Evolutionary conservation across 2,888 invertebrate genomes (phyloP).

Genomic region (Drosophila monieri): DNA sequence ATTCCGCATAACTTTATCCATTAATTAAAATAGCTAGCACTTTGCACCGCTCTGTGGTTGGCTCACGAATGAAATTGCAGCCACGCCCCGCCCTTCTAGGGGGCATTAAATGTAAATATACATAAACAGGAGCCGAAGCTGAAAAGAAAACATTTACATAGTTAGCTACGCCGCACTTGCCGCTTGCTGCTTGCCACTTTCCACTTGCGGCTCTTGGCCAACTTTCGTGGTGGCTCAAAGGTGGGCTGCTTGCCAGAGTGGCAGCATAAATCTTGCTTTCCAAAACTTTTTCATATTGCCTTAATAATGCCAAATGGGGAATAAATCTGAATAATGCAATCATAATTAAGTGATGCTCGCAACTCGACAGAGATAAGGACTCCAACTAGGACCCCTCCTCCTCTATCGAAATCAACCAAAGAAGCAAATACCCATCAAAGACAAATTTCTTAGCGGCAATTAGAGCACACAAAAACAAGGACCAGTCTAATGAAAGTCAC

Average conservation of each 20-base stretch:
- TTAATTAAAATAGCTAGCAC: constrained; percentile 82
- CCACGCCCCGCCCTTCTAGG: constrained; percentile 54
- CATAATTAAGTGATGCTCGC: constrained; percentile 62
- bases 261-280: constrained; percentile 69
- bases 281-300: constrained; percentile 60
- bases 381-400: constrained; percentile 13
- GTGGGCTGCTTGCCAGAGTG: constrained; percentile 13
- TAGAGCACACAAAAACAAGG: constrained; percentile 49
- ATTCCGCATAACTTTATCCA: constrained; percentile 81
- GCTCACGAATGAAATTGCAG: constrained; percentile 50
- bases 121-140: constrained; percentile 63
- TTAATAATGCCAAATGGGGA: constrained; percentile 65
- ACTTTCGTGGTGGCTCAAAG: constrained; percentile 30
- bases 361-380: constrained; percentile 3
- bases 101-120: constrained; percentile 72
- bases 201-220: constrained; percentile 13
- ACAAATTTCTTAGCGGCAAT: constrained; percentile 60
- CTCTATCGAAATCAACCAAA: constrained; percentile 50
- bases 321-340: constrained; percentile 67
- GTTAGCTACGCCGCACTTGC: constrained; percentile 65
- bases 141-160: constrained; percentile 72
- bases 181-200: constrained; percentile 11
- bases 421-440: constrained; percentile 33
- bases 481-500: constrained; percentile 5
- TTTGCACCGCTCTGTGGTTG: constrained; percentile 65